These are phyloP conservation scores for Pampus argenteus DNA, from an alignment of 2,797 vertebrate species.

Conservation along the genomic window DNA sequence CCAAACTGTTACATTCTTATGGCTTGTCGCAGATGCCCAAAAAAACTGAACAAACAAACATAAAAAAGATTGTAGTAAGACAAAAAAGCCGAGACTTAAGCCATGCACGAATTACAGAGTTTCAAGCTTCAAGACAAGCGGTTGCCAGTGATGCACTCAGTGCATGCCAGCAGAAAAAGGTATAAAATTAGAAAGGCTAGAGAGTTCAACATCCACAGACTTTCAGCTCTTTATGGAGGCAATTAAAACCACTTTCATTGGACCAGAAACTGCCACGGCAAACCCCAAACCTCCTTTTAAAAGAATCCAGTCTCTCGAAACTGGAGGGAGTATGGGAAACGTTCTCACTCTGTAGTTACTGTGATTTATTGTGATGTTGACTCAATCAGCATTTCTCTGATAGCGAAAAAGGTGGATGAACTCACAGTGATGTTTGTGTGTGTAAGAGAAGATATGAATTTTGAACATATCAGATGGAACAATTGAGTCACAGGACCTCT, in stretches of 20 bases:
- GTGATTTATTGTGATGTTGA: no score
- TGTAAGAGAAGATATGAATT: not conserved
- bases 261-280: conserved; percentile 49
- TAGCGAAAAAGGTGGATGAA: conserved; percentile 5
- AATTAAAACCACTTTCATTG: conserved; percentile 61
- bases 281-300: conserved; percentile 56
- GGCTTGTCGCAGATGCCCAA: conserved; percentile 1
- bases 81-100: conserved; percentile 13
- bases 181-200: conserved; percentile 52
- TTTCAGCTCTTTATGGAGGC: conserved; percentile 51
- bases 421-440: not conserved
- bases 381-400: conserved; percentile 16
- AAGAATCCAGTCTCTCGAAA: conserved; percentile 27
- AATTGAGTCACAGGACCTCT: no score
- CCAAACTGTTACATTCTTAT: conserved; percentile 3
- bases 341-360: conserved; percentile 7
- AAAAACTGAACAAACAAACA: conserved; percentile 27
- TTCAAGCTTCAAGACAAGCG: conserved; percentile 28
- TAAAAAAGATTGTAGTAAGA: conserved; percentile 15
- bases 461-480: not conserved
- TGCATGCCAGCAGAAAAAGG: conserved; percentile 35
- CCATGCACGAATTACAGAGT: conserved; percentile 20
- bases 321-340: conserved; percentile 21
- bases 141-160: conserved; percentile 36
- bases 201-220: conserved; percentile 35